These are phyloP conservation scores for Hypothenemus hampei DNA, from an alignment of 1,140 invertebrate species.

Conservation along the genomic window DNA sequence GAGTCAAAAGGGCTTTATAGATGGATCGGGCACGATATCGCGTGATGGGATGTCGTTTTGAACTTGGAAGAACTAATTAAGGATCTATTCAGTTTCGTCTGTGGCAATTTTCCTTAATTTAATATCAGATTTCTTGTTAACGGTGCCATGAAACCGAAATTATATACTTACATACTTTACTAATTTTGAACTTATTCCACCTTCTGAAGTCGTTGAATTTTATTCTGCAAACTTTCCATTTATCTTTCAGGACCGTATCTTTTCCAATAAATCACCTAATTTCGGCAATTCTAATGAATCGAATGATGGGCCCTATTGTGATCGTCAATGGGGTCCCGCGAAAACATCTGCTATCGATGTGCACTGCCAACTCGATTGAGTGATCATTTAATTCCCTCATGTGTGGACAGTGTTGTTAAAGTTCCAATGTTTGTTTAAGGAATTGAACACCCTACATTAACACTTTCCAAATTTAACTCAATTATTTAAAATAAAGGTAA, in stretches of 20 bases:
- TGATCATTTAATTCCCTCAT: conserved; percentile 26
- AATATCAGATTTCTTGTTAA: conserved; percentile 26
- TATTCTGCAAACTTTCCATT: conserved; percentile 15
- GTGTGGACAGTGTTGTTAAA: conserved; percentile 16
- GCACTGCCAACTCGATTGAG: conserved; percentile 22
- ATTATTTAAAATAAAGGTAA: too few relatives aligned
- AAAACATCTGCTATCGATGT: conserved; percentile 28
- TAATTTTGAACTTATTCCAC: too few relatives aligned
- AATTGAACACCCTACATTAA: too few relatives aligned
- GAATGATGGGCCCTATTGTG: conserved; percentile 26
- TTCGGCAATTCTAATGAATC: conserved; percentile 26
- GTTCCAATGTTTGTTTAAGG: conserved; percentile 8
- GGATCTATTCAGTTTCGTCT: conserved; percentile 22
- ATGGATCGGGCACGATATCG: conserved; percentile 18
- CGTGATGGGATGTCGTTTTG: conserved; percentile 17
- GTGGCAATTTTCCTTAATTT: conserved; percentile 24
- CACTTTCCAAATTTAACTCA: too few relatives aligned
- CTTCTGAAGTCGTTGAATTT: too few relatives aligned
- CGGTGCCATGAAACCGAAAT: too few relatives aligned
- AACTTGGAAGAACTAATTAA: conserved; percentile 27
- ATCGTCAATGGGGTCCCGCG: conserved; percentile 22
- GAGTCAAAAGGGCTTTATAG: conserved; percentile 17
- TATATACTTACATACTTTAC: too few relatives aligned
- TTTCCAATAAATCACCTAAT: conserved; percentile 27
- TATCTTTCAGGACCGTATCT: conserved; percentile 22